Evolutionary conservation across 2,797 vertebrate genomes (phyloP).

Genomic region (Sebastolobus altivelis): DNA sequence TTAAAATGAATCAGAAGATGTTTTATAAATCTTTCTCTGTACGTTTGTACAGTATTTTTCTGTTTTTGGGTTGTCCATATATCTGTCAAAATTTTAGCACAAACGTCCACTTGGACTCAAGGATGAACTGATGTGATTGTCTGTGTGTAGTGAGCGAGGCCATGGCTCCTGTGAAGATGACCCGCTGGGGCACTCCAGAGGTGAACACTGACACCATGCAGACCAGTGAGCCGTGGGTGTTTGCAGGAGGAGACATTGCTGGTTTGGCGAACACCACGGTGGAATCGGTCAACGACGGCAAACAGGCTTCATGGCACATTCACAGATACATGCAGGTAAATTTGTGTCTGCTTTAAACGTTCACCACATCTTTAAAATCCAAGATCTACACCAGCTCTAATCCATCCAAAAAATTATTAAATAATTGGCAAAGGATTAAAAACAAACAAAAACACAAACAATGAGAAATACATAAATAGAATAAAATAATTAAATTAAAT

Average conservation of each 20-base stretch:
- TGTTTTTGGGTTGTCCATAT: neutral
- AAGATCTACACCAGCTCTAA: neutral
- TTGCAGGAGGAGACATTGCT: constrained; percentile 93
- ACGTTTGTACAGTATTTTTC: neutral
- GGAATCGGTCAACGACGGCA: constrained; percentile 96
- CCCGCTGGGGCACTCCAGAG: constrained; percentile 92
- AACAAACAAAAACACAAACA: too few species aligned
- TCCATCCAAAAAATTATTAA: neutral
- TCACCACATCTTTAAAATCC: neutral
- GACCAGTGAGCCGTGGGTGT: constrained; percentile 94
- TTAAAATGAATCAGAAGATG: neutral
- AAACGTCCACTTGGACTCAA: too few species aligned
- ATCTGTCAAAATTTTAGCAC: too few species aligned
- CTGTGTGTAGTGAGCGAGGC: constrained; percentile 88
- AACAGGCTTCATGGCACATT: constrained; percentile 97
- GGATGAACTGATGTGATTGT: neutral
- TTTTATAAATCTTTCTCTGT: neutral
- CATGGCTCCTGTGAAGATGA: constrained; percentile 91
- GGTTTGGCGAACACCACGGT: constrained; percentile 94
- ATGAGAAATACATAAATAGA: too few species aligned
- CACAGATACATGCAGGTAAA: constrained; percentile 94
- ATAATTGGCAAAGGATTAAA: too few species aligned
- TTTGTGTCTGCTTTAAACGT: neutral
- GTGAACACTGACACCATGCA: constrained; percentile 93
- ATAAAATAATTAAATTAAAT: neutral